A percentile compares a stretch with the other conserved stretches of the same genome.
phyloP scores from a whole-genome alignment of 2,113 vertebrate genomes.

The Taurulus bubalis region DNA sequence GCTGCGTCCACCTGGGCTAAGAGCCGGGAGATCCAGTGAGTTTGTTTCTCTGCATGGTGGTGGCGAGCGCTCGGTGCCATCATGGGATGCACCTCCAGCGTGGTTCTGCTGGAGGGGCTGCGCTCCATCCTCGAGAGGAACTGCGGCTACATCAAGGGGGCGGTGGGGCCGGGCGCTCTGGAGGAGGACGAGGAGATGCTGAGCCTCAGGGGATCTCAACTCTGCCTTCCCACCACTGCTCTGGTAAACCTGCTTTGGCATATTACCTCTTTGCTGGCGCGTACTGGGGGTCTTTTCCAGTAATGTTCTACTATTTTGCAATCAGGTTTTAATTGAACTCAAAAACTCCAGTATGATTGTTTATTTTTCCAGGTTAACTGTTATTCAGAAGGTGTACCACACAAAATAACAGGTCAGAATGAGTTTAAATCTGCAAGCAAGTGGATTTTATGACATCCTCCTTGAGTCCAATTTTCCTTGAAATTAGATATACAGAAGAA shows the following conservation, averaged over 20 bases:
- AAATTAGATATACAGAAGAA: background rate
- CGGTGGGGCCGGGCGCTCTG: conserved; percentile 84
- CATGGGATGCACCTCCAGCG: conserved; percentile 96
- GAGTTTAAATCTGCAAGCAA: background rate
- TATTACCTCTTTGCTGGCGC: background rate
- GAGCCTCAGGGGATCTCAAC: conserved; percentile 63
- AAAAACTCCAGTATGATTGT: background rate
- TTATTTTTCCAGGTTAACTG: background rate
- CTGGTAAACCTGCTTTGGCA: conserved; percentile 62
- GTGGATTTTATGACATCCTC: background rate
- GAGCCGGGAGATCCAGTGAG: background rate
- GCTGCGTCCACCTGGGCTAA: background rate
- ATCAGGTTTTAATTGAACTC: background rate
- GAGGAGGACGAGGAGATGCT: conserved; percentile 81
- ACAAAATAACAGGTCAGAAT: background rate
- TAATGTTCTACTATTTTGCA: background rate
- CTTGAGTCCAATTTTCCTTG: no score
- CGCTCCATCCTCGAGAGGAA: conserved; percentile 91
- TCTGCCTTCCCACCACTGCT: conserved; percentile 61
- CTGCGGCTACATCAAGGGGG: conserved; percentile 91
- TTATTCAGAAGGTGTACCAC: background rate
- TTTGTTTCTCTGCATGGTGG: conserved; percentile 21
- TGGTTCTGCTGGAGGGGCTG: conserved; percentile 92
- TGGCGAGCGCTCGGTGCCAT: conserved; percentile 56
- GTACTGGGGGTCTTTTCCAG: background rate